A percentile compares a stretch with the other conserved stretches of the same genome.
Conservation (phyloP, 2,113 vertebrate genomes). For the Mirounga angustirostris region DNA sequence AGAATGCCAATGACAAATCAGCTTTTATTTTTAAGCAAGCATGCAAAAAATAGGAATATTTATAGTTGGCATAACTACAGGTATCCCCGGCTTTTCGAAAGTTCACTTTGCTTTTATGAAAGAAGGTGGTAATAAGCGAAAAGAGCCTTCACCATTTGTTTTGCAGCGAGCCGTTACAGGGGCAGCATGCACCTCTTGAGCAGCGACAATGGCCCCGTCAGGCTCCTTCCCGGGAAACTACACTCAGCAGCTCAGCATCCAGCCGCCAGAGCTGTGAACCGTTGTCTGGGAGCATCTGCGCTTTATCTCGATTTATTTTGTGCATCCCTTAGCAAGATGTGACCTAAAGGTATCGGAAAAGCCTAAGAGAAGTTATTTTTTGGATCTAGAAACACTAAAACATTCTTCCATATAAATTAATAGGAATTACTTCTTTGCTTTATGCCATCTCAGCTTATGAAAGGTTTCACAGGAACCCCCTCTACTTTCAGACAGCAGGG, state of each 20-base stretch:
- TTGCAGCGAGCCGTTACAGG: background rate
- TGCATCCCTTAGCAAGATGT: background rate
- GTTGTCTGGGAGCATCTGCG: background rate
- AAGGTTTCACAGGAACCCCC: background rate
- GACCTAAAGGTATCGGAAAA: background rate
- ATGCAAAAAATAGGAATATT: background rate
- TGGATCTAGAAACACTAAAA: background rate
- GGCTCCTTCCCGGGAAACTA: background rate
- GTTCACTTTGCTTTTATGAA: background rate
- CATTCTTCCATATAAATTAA: background rate
- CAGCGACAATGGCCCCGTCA: background rate
- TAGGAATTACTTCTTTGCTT: background rate
- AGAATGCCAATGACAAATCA: background rate
- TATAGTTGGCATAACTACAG: background rate
- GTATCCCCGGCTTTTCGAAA: background rate
- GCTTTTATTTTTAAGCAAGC: conserved; percentile 17
- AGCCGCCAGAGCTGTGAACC: background rate
- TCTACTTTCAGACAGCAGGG: background rate
- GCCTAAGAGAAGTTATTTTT: background rate
- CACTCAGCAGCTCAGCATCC: background rate
- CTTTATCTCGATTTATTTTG: background rate
- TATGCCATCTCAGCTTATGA: background rate
- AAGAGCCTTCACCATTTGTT: background rate
- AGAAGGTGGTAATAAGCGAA: background rate
- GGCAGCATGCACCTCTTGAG: background rate